Evolutionary conservation across 2,797 vertebrate species (phyloP).

Genomic region (Benthosema pterotum): DNA sequence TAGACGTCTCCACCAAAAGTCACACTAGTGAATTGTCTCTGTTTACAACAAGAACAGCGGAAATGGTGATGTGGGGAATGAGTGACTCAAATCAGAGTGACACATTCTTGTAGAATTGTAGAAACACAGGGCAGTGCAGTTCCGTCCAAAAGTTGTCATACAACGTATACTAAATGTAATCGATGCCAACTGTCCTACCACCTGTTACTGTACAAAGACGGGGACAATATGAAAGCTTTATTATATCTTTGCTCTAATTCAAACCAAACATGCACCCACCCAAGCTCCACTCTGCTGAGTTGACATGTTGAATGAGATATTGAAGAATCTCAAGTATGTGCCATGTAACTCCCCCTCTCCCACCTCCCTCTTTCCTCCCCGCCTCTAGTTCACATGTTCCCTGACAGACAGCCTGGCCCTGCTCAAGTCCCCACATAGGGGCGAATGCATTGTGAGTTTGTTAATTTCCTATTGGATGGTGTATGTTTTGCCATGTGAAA

Average conservation of each 20-base stretch:
- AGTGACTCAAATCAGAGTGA: background rate
- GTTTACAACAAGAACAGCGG: background rate
- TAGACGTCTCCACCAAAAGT: too few relatives aligned
- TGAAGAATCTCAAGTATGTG: conserved; percentile 73
- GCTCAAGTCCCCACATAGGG: background rate
- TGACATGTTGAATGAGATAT: conserved; percentile 55
- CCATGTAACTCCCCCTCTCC: conserved; percentile 31
- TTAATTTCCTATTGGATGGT: too few relatives aligned
- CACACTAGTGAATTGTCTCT: too few relatives aligned
- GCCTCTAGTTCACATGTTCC: conserved; percentile 19
- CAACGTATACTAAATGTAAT: background rate
- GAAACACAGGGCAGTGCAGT: background rate
- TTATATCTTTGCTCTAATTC: background rate
- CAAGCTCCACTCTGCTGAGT: conserved; percentile 44
- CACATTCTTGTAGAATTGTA: background rate
- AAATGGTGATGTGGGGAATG: background rate
- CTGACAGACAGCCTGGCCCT: conserved; percentile 21
- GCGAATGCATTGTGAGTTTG: too few relatives aligned
- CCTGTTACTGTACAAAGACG: conserved; percentile 16
- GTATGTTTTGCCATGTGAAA: too few relatives aligned
- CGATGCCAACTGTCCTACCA: conserved; percentile 9
- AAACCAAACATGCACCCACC: conserved; percentile 22
- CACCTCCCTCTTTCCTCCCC: conserved; percentile 22
- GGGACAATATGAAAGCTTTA: conserved; percentile 1
- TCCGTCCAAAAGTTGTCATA: background rate